Evolutionary conservation across 2,797 vertebrate species (phyloP), one percentile per base, ranked within the genome.

Genomic region (Synanceia verrucosa): DNA sequence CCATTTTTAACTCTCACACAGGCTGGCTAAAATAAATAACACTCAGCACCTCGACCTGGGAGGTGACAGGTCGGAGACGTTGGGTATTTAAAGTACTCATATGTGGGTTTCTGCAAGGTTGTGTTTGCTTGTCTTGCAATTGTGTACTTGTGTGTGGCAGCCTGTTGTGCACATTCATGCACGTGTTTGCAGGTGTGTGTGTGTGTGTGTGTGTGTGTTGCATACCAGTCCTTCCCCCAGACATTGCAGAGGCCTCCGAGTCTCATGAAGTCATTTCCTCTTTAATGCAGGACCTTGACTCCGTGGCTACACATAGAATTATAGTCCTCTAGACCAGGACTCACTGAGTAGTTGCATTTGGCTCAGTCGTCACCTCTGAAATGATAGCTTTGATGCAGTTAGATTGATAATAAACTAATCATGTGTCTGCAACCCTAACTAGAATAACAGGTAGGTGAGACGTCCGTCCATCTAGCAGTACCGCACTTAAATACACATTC

Each of bases 1-100:
- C 91, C 83, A 86, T 93, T 93, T 94, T 94, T 93, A 93, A 93
- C 91, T 92, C 87, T 75, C 69, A 48, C 76, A 78, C 82, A 85
- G 86, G 70, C 78, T 24, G 43, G 82, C 84, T 84, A 87, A 93
- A 91, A 92, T 87, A 93, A 94, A 94, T 78, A 93, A 73, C 53
- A 81, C 85, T 84, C 78, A 70, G 72, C 70, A 61, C 47, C 68
- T n/a, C 56, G 19, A 57, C 69, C 78, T 66, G 60, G 70, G 81
- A 81, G 80, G 67, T 63, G 74, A 76, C 65, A 47, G 57, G 28
- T 61, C 39, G 24, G 60, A 33, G 75, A 51, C 23, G 59, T 39
- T 50, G 66, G 76, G 56, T 65, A 18, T 83, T 76, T 82, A 60
- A 77, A 79, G 72, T 9, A 14, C 34, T n/a, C 58, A 31, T 31